These are phyloP conservation scores for Trichechus manatus DNA, from an alignment of 2,113 vertebrate species.

Conservation along the genomic window DNA sequence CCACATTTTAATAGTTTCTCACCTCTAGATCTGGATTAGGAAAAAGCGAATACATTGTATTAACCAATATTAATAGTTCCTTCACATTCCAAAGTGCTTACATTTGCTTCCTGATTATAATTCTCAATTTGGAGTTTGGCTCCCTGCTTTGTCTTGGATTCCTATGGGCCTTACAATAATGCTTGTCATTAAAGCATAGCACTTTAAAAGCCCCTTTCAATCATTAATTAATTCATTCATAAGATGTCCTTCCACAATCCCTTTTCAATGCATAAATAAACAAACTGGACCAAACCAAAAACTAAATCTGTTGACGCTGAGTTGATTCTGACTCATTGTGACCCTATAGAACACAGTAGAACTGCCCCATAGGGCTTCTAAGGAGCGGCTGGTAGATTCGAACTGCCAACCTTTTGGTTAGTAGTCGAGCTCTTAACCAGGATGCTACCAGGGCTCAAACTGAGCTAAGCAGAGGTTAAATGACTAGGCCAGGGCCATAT, in stretches of 20 bases:
- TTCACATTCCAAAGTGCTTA: conserved; percentile 29
- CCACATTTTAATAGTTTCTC: conserved; percentile 76
- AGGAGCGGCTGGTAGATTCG: not conserved
- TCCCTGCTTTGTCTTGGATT: conserved; percentile 58
- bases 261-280: conserved; percentile 50
- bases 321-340: not conserved
- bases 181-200: conserved; percentile 52
- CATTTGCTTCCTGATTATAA: conserved; percentile 47
- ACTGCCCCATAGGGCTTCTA: not conserved
- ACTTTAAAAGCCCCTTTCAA: conserved; percentile 68
- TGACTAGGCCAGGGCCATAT: not conserved
- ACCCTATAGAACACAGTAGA: not conserved
- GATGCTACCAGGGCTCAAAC: not conserved
- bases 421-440: not conserved
- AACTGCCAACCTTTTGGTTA: not conserved
- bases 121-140: conserved; percentile 31
- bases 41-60: conserved; percentile 69
- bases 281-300: not conserved
- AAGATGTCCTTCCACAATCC: not conserved
- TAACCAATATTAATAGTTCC: conserved; percentile 70
- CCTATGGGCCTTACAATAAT: not conserved
- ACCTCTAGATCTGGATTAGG: conserved; percentile 56
- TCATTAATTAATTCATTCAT: conserved; percentile 66
- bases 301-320: not conserved
- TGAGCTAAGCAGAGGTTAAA: conserved; percentile 34